Evolutionary conservation across 2,888 invertebrate genomes (phyloP).

Genomic region (Linnaemya tessellans): DNA sequence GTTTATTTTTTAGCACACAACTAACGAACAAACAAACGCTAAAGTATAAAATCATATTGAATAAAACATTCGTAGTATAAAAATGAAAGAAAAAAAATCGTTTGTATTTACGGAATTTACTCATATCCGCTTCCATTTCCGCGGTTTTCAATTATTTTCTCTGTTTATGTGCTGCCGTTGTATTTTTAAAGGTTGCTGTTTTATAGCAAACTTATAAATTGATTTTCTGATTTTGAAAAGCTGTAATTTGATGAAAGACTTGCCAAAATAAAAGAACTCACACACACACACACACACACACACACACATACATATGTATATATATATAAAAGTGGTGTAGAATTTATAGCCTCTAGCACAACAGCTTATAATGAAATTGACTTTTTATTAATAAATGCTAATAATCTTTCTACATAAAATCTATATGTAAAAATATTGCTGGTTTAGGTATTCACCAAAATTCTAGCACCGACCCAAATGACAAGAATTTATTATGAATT

Average conservation of each 20-base stretch:
- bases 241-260: constrained; percentile 13
- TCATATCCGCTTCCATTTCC: constrained; percentile 68
- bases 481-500: background rate
- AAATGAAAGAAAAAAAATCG: constrained; percentile 27
- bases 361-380: constrained; percentile 23
- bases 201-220: constrained; percentile 28
- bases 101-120: constrained; percentile 62
- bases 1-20: background rate
- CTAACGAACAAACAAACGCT: constrained; percentile 2
- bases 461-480: too few relatives aligned
- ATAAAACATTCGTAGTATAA: constrained; percentile 21
- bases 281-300: background rate
- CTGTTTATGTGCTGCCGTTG: background rate
- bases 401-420: background rate
- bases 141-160: constrained; percentile 66
- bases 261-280: background rate
- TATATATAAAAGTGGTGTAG: too few relatives aligned
- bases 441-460: too few relatives aligned
- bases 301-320: too few relatives aligned
- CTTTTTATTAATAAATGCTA: constrained; percentile 40
- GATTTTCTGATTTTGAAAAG: constrained; percentile 14
- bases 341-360: constrained; percentile 21
- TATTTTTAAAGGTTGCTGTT: constrained; percentile 18
- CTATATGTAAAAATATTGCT: background rate
- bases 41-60: constrained; percentile 50